Percentiles rank a stretch among this genome's conserved stretches.
These are phyloP conservation scores for Allophyes oxyacanthae DNA, from an alignment of 2,888 invertebrate genomes.

Conservation along the genomic window DNA sequence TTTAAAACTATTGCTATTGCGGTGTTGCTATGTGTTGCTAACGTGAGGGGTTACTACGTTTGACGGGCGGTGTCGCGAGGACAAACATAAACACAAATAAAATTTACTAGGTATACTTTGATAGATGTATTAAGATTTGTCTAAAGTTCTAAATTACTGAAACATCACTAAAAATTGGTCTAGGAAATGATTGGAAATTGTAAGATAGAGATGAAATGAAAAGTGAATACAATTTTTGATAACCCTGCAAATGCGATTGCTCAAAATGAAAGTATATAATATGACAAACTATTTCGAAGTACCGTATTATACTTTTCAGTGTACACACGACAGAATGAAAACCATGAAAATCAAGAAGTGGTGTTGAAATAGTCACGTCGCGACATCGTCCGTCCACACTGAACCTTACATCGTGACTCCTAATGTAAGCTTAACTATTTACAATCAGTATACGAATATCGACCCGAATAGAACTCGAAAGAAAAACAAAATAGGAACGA, in stretches of 20 bases:
- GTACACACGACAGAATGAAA: too few relatives aligned
- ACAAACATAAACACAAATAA: not conserved
- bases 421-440: conserved; percentile 86
- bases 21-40: conserved; percentile 67
- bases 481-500: conserved; percentile 89
- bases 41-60: conserved; percentile 67
- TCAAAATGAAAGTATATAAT: not conserved
- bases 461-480: conserved; percentile 87
- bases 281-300: too few relatives aligned
- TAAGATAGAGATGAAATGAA: too few relatives aligned
- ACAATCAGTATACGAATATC: conserved; percentile 85
- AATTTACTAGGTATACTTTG: too few relatives aligned
- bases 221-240: not conserved
- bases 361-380: conserved; percentile 38
- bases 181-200: too few relatives aligned
- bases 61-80: conserved; percentile 55
- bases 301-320: too few relatives aligned
- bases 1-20: conserved; percentile 78
- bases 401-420: conserved; percentile 67
- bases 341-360: too few relatives aligned
- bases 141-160: conserved; percentile 12
- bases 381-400: conserved; percentile 57
- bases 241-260: not conserved
- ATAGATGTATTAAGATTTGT: too few relatives aligned
- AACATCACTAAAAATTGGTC: not conserved